Evolutionary conservation across 92 coral and sea anemone genomes (phyloP).

Genomic region (Heliopora coerulea): DNA sequence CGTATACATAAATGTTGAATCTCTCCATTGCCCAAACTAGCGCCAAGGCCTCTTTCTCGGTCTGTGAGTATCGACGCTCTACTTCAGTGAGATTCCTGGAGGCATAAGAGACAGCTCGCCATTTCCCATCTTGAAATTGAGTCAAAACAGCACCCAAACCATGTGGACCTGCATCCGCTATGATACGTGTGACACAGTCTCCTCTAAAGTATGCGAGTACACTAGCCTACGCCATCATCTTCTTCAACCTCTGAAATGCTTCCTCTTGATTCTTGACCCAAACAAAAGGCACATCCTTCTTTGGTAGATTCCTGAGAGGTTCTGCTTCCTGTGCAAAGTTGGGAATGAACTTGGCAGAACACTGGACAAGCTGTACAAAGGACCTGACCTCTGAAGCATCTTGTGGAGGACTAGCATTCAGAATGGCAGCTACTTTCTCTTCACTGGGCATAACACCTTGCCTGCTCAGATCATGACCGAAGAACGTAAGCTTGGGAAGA

Average conservation of each 20-base stretch:
- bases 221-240: constrained; percentile 17
- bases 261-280: constrained; percentile 40
- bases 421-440: constrained; percentile 44
- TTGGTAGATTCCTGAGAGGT: constrained; percentile 12
- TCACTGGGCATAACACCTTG: constrained; percentile 43
- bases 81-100: constrained; percentile 54
- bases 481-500: constrained; percentile 40
- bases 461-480: constrained; percentile 44
- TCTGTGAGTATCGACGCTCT: constrained; percentile 44
- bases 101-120: no score
- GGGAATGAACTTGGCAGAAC: no score
- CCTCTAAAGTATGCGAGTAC: constrained; percentile 37
- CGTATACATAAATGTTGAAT: no score
- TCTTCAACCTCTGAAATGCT: constrained; percentile 37
- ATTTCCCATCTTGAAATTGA: constrained; percentile 47
- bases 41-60: constrained; percentile 55
- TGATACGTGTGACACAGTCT: constrained; percentile 39
- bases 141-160: constrained; percentile 51
- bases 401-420: constrained; percentile 42
- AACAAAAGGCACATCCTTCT: constrained; percentile 28
- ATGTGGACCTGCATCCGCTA: constrained; percentile 55
- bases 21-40: constrained; percentile 53
- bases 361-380: constrained; percentile 35
- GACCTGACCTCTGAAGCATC: constrained; percentile 42
- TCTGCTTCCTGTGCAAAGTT: background rate